These are phyloP conservation scores for Glaucopsyche alexis DNA, from an alignment of 2,888 invertebrate species.

Conservation along the genomic window DNA sequence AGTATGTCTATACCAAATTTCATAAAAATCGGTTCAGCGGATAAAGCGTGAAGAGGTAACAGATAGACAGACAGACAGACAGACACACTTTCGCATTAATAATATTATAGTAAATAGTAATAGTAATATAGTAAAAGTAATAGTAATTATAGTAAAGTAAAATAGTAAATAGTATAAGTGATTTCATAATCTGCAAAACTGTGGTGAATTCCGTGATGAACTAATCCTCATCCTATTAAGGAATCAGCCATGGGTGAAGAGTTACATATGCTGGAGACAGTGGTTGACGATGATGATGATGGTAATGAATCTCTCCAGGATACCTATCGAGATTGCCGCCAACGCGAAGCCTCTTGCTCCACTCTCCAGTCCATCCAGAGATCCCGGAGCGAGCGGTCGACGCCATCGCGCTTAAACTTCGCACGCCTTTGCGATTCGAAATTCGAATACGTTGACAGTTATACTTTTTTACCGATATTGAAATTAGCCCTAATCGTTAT, in stretches of 20 bases:
- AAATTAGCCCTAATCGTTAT: background rate
- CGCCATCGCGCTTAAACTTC: slow-evolving; percentile 4
- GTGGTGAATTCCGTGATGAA: background rate
- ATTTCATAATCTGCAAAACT: background rate
- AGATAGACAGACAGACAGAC: too few relatives aligned
- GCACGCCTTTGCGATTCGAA: background rate
- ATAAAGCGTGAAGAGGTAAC: too few relatives aligned
- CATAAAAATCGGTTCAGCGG: too few relatives aligned
- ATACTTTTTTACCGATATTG: background rate
- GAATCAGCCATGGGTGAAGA: too few relatives aligned
- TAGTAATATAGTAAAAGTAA: too few relatives aligned
- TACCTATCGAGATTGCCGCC: slow-evolving; percentile 16
- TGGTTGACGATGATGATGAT: background rate
- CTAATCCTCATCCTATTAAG: too few relatives aligned
- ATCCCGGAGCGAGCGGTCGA: background rate
- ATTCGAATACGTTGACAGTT: background rate
- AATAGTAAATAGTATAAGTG: too few relatives aligned
- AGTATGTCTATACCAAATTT: too few relatives aligned
- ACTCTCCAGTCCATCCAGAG: background rate
- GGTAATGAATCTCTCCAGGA: background rate
- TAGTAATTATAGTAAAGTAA: too few relatives aligned
- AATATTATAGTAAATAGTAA: too few relatives aligned
- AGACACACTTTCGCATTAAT: too few relatives aligned
- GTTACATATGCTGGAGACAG: background rate
- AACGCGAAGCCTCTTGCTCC: background rate